Evolutionary conservation across 2,888 invertebrate species (phyloP).

Genomic region (Acanthosepion pharaonis): DNA sequence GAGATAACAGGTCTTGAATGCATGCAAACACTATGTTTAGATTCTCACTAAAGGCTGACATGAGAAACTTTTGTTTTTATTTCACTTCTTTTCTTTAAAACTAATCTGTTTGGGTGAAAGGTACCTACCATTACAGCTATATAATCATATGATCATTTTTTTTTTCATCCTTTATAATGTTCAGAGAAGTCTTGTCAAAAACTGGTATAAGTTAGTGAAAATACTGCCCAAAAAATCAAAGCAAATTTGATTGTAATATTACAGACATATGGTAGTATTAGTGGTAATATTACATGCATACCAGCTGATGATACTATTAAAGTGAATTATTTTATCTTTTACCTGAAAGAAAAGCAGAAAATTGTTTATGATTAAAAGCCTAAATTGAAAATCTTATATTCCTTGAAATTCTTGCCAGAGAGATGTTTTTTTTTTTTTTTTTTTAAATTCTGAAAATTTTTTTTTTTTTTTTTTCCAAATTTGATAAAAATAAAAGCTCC

Average conservation of each 20-base stretch:
- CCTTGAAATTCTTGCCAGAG: neutral
- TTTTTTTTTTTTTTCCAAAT: neutral
- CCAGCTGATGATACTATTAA: too few species aligned
- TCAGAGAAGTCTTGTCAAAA: neutral
- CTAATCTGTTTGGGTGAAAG: neutral
- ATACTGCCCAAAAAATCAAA: neutral
- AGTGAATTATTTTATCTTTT: too few species aligned
- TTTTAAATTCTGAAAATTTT: neutral
- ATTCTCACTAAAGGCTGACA: neutral
- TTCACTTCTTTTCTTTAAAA: neutral
- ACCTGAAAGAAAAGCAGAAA: too few species aligned
- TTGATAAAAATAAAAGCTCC: neutral
- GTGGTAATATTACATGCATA: too few species aligned
- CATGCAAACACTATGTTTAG: neutral
- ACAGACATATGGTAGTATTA: too few species aligned
- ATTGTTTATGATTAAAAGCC: neutral
- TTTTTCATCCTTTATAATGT: neutral
- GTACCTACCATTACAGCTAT: neutral
- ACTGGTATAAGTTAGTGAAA: neutral
- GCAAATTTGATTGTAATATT: neutral
- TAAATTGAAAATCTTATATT: neutral
- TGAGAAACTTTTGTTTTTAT: neutral
- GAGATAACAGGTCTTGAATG: neutral
- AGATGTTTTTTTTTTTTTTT: neutral
- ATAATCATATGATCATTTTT: neutral